Evolutionary conservation across 2,888 invertebrate species (phyloP), one percentile per base, ranked within the genome.

Genomic region (Iphiclides podalirius): DNA sequence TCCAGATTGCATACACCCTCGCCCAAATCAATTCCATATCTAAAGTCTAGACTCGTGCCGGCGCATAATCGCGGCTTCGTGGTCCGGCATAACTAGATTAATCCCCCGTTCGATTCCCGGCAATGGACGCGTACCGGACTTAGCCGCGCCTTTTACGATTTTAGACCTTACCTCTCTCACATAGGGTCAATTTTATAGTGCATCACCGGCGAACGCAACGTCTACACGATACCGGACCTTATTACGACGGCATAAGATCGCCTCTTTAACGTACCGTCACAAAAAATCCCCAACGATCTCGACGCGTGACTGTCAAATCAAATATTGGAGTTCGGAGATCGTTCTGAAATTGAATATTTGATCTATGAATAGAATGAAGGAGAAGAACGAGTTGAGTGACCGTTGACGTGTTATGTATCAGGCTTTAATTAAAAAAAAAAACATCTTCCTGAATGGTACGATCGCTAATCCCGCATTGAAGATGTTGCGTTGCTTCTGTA

Each of bases 81-180:
- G 52, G 51, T 36, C 34, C 46, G 40, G 53, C 57, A 57, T 57
- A 57, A 57, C 54, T 52, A 49, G 51, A 35, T 46, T n/a, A 36
- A 46, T 46, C 46, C 39, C 35, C 15, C 15, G 34, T 54, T 49
- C 52, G 50, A 52, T 46, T 41, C 54, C 40, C 16, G 15, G 38
- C 39, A 11, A 37, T 37, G 4, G 20, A 34, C 34, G 37, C 34
- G 40, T 40, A 40, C 51, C 28, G 11, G 35, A 38, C 41, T 43
- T 20, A 4, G 13, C 4, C 13, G 11, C 11, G n/a, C 4, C 0
- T 11, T 13, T 13, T 9, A 1, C 8, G 26, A 26, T 7, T 14
- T 23, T 34, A 17, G 9, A 33, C 28, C 40, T 35, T 35, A 35
- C n/a, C n/a, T n/a, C n/a, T n/a, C n/a, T n/a, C n/a, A n/a, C n/a